Evolutionary conservation across 1,140 invertebrate genomes (phyloP), one percentile per base, ranked within the genome.

Genomic region (Diachasma alloeum): DNA sequence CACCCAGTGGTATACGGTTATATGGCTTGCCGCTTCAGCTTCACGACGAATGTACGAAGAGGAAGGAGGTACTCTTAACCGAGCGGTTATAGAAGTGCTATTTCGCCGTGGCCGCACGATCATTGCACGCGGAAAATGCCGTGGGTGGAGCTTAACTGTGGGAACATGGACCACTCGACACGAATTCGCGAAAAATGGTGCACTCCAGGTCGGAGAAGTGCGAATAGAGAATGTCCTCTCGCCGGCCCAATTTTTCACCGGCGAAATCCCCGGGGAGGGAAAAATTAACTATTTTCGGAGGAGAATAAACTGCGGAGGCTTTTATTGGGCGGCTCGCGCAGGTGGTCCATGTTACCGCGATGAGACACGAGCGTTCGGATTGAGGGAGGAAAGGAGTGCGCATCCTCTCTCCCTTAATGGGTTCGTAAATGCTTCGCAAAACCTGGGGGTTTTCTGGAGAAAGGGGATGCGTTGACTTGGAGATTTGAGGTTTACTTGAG

Each of bases 1-100:
- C 24, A 42, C 36, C 56, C 36, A 37, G 76, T 63, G 44, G 75
- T 75, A 67, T 75, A 70, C 74, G 72, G 26, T 78, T 63, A 59
- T 31, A 31, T 31, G 31, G n/a, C n/a, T 59, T 19, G 19, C 53
- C 53, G 22, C 10, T 59, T 8, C 15, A 56, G 48, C 48, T 22
- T 56, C 39, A 63, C 59, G 59, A 63, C 59, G 59, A 63, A 26
- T 26, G 59, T 63, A 63, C 59, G 59, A 63, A 15, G 59, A 63
- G 59, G 66, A 39, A 39, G 66, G 66, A 39, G 31, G 66, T 39
- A 68, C 66, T 68, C 36, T 68, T 37, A 68, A 39, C 36, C 26
- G 39, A 68, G 66, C 36, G 36, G 66, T 68, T 68, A 37, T 68
- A 68, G 15, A 68, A 68, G 66, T 68, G 66, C 66, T 36, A 68